Evolutionary conservation across 2,113 vertebrate genomes (phyloP).

Genomic region (Pangasianodon hypophthalmus): DNA sequence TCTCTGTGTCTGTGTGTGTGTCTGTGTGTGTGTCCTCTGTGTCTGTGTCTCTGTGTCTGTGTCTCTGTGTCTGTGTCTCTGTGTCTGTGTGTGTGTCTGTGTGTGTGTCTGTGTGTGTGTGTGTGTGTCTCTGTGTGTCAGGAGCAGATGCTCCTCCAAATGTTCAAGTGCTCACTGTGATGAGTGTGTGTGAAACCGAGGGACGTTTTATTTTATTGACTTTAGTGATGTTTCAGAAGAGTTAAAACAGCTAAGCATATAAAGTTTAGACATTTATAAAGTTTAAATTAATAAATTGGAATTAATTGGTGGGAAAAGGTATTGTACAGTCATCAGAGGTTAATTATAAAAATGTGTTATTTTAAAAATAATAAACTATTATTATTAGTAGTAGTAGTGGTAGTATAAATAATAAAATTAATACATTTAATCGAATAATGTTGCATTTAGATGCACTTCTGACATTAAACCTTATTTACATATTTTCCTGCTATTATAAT

Average conservation of each 20-base stretch:
- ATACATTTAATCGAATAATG: no score
- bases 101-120: not conserved
- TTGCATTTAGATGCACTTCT: no score
- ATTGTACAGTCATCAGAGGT: no score
- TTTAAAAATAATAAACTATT: no score
- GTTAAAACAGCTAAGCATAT: not conserved
- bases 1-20: not conserved
- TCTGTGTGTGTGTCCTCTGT: not conserved
- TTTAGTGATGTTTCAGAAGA: not conserved
- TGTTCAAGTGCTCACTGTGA: slow-evolving; percentile 29
- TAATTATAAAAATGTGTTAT: no score
- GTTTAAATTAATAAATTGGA: not conserved
- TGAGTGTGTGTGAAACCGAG: not conserved
- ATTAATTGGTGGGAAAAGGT: no score
- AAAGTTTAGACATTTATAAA: not conserved
- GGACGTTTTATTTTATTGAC: not conserved
- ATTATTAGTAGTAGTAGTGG: no score
- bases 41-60: not conserved
- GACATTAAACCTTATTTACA: no score
- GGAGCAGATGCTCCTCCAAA: slow-evolving; percentile 23
- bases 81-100: no score
- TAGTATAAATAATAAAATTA: no score
- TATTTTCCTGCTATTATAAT: no score
- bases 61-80: no score
- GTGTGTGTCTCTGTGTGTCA: slow-evolving; percentile 8